A percentile compares a stretch with the other conserved stretches of the same genome.
These are phyloP conservation scores for Varroa destructor DNA, from an alignment of 1,140 invertebrate genomes.

Conservation along the genomic window DNA sequence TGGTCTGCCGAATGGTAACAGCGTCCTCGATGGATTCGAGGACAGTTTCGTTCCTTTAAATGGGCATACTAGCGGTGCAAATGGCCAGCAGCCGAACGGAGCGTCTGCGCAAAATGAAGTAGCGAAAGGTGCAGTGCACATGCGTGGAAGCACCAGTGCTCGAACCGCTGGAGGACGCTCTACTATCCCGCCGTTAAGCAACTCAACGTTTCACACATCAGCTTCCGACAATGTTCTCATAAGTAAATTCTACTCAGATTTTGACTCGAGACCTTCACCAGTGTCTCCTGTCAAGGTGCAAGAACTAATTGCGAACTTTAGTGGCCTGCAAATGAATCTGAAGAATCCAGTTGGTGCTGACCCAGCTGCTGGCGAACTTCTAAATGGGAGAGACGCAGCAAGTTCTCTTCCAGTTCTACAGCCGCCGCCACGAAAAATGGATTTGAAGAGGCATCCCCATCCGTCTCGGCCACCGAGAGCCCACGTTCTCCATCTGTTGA, in stretches of 20 bases:
- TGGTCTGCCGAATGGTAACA: background rate
- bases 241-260: conserved; percentile 3
- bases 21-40: conserved; percentile 13
- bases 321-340: background rate
- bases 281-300: background rate
- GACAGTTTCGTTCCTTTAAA: conserved; percentile 15
- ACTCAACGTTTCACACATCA: background rate
- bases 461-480: conserved; percentile 10
- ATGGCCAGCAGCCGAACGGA: background rate
- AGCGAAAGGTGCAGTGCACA: too few relatives aligned
- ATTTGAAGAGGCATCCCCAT: conserved; percentile 20
- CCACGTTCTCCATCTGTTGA: conserved; percentile 4
- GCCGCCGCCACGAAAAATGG: conserved; percentile 6
- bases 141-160: too few relatives aligned
- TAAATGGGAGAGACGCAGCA: too few relatives aligned
- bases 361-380: too few relatives aligned
- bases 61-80: background rate
- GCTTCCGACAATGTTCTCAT: conserved; percentile 8
- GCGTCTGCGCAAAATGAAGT: too few relatives aligned
- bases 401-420: background rate
- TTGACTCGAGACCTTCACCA: background rate
- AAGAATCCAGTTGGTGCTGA: too few relatives aligned
- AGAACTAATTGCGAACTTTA: background rate
- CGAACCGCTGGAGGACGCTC: too few relatives aligned
- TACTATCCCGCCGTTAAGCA: too few relatives aligned